These are phyloP conservation scores for Caenorhabditis brenneri DNA, from an alignment of 1,140 invertebrate species.

Conservation along the genomic window DNA sequence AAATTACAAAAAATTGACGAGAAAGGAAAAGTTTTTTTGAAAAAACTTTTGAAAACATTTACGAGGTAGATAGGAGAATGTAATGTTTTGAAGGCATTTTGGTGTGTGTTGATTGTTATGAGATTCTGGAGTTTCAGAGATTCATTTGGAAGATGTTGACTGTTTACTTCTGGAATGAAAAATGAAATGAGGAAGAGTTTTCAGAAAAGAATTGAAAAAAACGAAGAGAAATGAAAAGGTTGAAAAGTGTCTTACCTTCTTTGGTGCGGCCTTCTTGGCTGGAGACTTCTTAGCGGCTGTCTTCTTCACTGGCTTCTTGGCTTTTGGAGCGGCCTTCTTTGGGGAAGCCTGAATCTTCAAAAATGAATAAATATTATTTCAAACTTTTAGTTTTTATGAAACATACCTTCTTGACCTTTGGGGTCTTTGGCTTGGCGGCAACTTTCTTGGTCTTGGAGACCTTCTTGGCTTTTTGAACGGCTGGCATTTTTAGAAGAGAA, in stretches of 20 bases:
- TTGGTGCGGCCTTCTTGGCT: constrained; percentile 34
- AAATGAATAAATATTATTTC: not conserved
- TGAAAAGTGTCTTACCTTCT: constrained; percentile 33
- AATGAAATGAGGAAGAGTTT: not conserved
- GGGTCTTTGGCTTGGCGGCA: constrained; percentile 44
- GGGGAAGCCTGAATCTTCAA: not conserved
- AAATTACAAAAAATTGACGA: too few relatives aligned
- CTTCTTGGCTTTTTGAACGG: constrained; percentile 19
- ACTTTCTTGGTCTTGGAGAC: constrained; percentile 43
- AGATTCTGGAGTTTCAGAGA: constrained; percentile 33
- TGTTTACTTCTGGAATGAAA: constrained; percentile 34
- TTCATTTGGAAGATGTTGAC: not conserved
- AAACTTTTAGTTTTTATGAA: not conserved
- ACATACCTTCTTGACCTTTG: constrained; percentile 43
- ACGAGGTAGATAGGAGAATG: not conserved
- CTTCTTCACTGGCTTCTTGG: constrained; percentile 11
- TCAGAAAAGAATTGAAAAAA: too few relatives aligned
- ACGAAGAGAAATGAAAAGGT: not conserved
- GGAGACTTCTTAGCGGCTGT: constrained; percentile 36
- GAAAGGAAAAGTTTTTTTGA: too few relatives aligned
- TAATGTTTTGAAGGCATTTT: constrained; percentile 12
- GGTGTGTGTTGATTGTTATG: not conserved
- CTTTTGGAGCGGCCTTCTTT: constrained; percentile 3
- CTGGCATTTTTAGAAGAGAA: not conserved
- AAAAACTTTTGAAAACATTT: too few relatives aligned